phyloP scores from a whole-genome alignment of 2,888 invertebrate species.

The Petrolisthes cinctipes region DNA sequence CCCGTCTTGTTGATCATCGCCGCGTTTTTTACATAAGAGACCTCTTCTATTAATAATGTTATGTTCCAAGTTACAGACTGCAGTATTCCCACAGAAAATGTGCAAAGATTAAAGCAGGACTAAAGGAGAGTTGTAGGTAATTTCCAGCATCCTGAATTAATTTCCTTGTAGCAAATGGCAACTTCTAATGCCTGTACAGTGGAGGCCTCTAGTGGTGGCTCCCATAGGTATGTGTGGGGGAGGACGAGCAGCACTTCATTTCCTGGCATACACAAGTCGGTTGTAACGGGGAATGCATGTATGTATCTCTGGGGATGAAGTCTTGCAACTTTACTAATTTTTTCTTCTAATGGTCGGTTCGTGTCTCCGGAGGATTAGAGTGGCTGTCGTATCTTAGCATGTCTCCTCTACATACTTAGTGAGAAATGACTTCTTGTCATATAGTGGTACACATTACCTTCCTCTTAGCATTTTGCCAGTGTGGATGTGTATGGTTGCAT shows the following conservation, averaged over 20 bases:
- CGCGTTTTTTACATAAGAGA: not conserved
- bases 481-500: too few relatives aligned
- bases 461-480: too few relatives aligned
- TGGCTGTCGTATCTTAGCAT: too few relatives aligned
- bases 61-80: not conserved
- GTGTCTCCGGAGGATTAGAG: too few relatives aligned
- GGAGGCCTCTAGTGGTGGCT: slow-evolving; percentile 4
- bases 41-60: not conserved
- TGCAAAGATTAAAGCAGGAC: too few relatives aligned
- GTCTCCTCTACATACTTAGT: too few relatives aligned
- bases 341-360: too few relatives aligned
- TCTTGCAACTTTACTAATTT: not conserved
- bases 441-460: too few relatives aligned
- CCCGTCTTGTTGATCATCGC: not conserved
- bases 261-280: not conserved
- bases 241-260: slow-evolving; percentile 15
- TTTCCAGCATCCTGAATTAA: not conserved
- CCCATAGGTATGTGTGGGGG: not conserved
- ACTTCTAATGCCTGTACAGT: not conserved
- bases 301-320: not conserved
- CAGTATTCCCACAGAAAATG: not conserved
- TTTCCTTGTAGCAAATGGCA: not conserved
- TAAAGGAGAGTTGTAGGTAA: too few relatives aligned
- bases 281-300: not conserved
- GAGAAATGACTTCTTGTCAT: too few relatives aligned